These are phyloP conservation scores for Oxyteleia sp. DNA, from an alignment of 2,888 invertebrate species.

Conservation along the genomic window DNA sequence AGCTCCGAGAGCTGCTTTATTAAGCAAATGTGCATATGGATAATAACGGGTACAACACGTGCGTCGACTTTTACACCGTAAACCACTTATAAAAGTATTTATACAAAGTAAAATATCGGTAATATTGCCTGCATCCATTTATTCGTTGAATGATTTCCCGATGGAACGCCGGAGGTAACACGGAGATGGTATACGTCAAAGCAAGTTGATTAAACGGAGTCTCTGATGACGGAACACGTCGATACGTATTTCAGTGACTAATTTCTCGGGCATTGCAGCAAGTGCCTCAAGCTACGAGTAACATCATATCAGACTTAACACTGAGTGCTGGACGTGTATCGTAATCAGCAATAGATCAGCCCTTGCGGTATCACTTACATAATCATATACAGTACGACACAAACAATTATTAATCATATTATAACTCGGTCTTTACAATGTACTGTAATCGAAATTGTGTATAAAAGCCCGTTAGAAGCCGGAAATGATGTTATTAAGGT, in stretches of 20 bases:
- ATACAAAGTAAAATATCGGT: constrained; percentile 17
- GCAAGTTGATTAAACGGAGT: constrained; percentile 58
- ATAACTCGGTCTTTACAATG: constrained; percentile 10
- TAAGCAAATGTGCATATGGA: not conserved
- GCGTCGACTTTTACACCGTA: not conserved
- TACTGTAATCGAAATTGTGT: too few relatives aligned
- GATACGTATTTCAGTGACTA: constrained; percentile 49
- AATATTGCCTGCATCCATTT: constrained; percentile 60
- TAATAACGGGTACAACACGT: not conserved
- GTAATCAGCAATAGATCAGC: constrained; percentile 35
- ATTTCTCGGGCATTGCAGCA: constrained; percentile 43
- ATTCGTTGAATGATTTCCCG: constrained; percentile 64
- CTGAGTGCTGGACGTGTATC: constrained; percentile 17
- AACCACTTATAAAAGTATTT: constrained; percentile 27
- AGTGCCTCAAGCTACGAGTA: constrained; percentile 41
- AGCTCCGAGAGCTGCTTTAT: not conserved
- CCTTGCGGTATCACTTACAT: constrained; percentile 8
- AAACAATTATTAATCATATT: constrained; percentile 17
- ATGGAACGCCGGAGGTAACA: constrained; percentile 53
- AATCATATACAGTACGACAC: constrained; percentile 11
- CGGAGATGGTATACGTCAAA: constrained; percentile 48
- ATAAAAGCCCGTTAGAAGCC: too few relatives aligned
- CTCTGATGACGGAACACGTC: constrained; percentile 49
- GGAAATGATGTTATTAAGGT: too few relatives aligned
- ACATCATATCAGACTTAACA: constrained; percentile 32